phyloP scores from a whole-genome alignment of 2,797 vertebrate species.

The Cetoscarus ocellatus region DNA sequence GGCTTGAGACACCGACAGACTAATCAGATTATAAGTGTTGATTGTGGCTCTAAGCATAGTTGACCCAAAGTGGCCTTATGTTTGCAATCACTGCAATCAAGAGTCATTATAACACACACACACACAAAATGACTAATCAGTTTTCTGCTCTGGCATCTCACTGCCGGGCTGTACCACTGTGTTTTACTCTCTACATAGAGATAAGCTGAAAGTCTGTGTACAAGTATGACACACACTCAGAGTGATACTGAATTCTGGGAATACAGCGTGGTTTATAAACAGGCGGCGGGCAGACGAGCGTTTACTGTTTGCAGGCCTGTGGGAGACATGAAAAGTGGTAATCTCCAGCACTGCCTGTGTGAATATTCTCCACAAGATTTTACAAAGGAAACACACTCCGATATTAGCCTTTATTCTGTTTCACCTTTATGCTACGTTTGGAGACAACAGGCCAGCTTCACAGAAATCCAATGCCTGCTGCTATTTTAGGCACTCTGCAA shows the following conservation, averaged over 20 bases:
- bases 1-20: background rate
- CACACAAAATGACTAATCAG: conserved; percentile 7
- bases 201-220: conserved; percentile 20
- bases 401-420: conserved; percentile 16
- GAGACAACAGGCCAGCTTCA: conserved; percentile 6
- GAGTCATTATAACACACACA: background rate
- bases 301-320: conserved; percentile 30
- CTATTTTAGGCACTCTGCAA: conserved; percentile 41
- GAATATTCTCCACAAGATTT: conserved; percentile 5
- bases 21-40: background rate
- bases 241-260: conserved; percentile 43
- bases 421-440: conserved; percentile 15
- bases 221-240: background rate
- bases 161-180: background rate
- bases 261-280: conserved; percentile 47
- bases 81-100: background rate
- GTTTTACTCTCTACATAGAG: conserved; percentile 5
- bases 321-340: conserved; percentile 31
- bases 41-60: background rate
- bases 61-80: background rate
- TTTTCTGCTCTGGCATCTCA: conserved; percentile 10
- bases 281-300: conserved; percentile 26
- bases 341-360: conserved; percentile 15
- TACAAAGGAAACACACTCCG: conserved; percentile 30
- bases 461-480: conserved; percentile 38